Conservation (phyloP, 37 sponge, comb jelly and placozoan species). For the Beroe forskalii region DNA sequence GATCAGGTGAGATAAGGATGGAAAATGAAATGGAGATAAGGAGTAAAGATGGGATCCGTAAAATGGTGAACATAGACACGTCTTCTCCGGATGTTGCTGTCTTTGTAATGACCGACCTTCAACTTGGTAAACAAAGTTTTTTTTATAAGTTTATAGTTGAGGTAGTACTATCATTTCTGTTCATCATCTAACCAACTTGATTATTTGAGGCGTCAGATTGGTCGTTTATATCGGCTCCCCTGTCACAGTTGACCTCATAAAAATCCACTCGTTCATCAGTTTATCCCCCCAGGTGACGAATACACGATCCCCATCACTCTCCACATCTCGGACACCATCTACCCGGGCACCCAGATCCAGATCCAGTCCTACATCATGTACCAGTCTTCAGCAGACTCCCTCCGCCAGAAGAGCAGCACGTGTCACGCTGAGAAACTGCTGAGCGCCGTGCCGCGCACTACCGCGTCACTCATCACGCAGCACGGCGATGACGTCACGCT, state of each 20-base stretch:
- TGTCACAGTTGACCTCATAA: too few species aligned
- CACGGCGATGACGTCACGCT: neutral
- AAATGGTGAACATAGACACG: conserved; percentile 20
- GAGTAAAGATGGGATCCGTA: neutral
- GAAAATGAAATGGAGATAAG: neutral
- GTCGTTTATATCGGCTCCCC: too few species aligned
- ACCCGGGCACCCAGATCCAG: conserved; percentile 35
- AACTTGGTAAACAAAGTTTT: neutral
- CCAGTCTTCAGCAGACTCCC: neutral
- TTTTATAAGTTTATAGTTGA: too few species aligned
- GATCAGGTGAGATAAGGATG: conserved; percentile 1
- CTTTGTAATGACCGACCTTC: neutral
- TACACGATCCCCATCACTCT: conserved; percentile 22
- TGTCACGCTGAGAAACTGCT: neutral
- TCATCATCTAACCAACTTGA: too few species aligned
- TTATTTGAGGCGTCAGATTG: too few species aligned
- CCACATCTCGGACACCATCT: conserved; percentile 48
- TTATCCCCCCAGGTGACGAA: conserved; percentile 13
- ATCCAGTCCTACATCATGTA: conserved; percentile 61
- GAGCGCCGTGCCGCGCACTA: neutral
- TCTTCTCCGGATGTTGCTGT: neutral
- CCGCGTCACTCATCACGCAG: conserved; percentile 8
- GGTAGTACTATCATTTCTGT: too few species aligned
- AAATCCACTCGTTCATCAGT: too few species aligned
- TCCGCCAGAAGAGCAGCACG: neutral